Evolutionary conservation across 2,113 vertebrate genomes (phyloP).

Genomic region (Nibea coibor): DNA sequence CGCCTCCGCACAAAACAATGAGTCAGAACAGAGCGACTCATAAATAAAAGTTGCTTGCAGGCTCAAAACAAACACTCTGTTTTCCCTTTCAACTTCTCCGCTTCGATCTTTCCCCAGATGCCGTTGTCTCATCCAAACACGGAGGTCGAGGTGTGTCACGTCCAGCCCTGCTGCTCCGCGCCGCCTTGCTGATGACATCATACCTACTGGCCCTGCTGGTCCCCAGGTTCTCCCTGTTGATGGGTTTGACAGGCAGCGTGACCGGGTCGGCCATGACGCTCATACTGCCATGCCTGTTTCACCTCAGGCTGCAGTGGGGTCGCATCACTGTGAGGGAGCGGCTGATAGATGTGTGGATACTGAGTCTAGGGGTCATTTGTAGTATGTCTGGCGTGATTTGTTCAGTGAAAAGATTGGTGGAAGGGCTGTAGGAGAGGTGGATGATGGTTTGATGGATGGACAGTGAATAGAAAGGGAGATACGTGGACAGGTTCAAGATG

Average conservation of each 20-base stretch:
- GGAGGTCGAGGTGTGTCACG: conserved; percentile 31
- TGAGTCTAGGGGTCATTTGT: conserved; percentile 84
- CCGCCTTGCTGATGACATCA: conserved; percentile 82
- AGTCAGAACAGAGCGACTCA: background rate
- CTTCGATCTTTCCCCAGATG: conserved; percentile 32
- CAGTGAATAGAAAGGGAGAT: background rate
- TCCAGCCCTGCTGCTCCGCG: conserved; percentile 74
- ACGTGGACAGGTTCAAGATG: background rate
- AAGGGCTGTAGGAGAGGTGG: conserved; percentile 57
- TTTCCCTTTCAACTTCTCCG: background rate
- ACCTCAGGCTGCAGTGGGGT: conserved; percentile 85
- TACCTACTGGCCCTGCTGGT: conserved; percentile 83
- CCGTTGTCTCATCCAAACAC: conserved; percentile 20
- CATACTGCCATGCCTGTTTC: conserved; percentile 86
- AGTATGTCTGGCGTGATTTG: conserved; percentile 84
- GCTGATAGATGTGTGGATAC: conserved; percentile 79
- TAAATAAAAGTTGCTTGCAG: conserved; percentile 6
- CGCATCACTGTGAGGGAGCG: conserved; percentile 74
- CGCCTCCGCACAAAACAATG: background rate
- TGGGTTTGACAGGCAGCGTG: conserved; percentile 87
- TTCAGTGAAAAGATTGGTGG: conserved; percentile 81
- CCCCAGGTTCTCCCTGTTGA: conserved; percentile 85
- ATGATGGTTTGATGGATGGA: background rate
- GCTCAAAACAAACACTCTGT: conserved; percentile 1
- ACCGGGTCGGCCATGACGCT: conserved; percentile 85